A percentile compares a stretch with the other conserved stretches of the same genome.
Evolutionary conservation across 2,888 invertebrate genomes (phyloP).

Genomic region (Dryomyza anilis): DNA sequence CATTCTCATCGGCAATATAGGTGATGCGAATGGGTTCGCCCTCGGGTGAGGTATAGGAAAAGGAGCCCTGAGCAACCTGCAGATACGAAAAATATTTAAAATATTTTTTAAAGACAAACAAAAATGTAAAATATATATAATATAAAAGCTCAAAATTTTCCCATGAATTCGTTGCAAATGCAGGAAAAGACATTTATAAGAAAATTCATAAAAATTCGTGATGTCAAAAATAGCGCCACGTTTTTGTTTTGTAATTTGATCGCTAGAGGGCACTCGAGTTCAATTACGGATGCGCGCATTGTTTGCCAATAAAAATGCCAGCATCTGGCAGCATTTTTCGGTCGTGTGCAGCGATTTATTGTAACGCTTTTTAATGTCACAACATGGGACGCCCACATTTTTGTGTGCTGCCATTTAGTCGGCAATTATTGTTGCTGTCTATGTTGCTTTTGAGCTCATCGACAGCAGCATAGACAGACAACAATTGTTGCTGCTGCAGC

Average conservation of each 20-base stretch:
- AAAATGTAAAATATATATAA: not conserved
- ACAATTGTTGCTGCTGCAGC: no score
- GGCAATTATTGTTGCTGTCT: not conserved
- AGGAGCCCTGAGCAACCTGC: slow-evolving; percentile 68
- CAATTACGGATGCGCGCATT: not conserved
- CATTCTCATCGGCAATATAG: slow-evolving; percentile 74
- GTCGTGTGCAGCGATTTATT: slow-evolving; percentile 20
- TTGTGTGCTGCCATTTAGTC: slow-evolving; percentile 13
- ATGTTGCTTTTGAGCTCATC: no score
- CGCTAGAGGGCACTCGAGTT: slow-evolving; percentile 3
- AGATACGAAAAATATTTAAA: not conserved
- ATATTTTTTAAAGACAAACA: not conserved
- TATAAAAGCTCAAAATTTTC: not conserved
- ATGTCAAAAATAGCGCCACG: not conserved
- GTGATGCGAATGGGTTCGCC: slow-evolving; percentile 66
- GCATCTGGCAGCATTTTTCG: not conserved
- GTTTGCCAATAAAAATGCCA: slow-evolving; percentile 38
- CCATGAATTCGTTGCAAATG: no score
- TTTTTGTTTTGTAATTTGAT: slow-evolving; percentile 20
- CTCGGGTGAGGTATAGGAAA: slow-evolving; percentile 69
- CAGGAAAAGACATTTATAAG: no score
- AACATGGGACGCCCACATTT: slow-evolving; percentile 19
- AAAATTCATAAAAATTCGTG: no score
- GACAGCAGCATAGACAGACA: no score
- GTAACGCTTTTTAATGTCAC: slow-evolving; percentile 28